Percentiles rank a stretch among this genome's conserved stretches.
Conservation (phyloP, 2,888 invertebrate genomes). For the Hypomecis punctinalis region DNA sequence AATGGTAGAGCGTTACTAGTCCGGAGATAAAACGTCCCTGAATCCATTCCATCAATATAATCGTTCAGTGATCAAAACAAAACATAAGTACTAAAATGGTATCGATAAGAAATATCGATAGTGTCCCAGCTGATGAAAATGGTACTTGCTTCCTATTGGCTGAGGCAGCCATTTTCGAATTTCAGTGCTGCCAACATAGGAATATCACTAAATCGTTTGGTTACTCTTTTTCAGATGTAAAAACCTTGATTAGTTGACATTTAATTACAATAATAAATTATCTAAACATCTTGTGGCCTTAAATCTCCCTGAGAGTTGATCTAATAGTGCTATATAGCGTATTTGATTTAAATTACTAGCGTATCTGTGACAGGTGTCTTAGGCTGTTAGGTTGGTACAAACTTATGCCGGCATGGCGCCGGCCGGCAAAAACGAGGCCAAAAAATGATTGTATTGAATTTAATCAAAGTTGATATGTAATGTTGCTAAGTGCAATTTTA, state of each 20-base stretch:
- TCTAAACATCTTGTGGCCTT: neutral
- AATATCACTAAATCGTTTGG: conserved; percentile 46
- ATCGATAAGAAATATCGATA: conserved; percentile 54
- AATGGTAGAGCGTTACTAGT: no score
- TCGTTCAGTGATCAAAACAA: no score
- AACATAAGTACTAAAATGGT: neutral
- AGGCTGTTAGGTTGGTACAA: conserved; percentile 55
- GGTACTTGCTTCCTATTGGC: conserved; percentile 62
- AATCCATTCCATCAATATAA: no score
- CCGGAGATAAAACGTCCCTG: no score
- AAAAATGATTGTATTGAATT: conserved; percentile 19
- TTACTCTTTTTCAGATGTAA: neutral
- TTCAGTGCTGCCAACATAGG: conserved; percentile 61
- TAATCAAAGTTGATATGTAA: neutral
- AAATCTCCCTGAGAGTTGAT: neutral
- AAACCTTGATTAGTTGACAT: neutral
- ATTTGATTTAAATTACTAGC: neutral
- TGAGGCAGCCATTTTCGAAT: conserved; percentile 49
- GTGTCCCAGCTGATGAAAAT: conserved; percentile 43
- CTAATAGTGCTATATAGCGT: neutral
- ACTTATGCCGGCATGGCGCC: conserved; percentile 20
- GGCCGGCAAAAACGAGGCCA: conserved; percentile 29
- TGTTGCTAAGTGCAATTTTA: conserved; percentile 9
- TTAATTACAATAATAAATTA: neutral
- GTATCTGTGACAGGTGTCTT: conserved; percentile 57